Conservation (phyloP, 2,888 invertebrate genomes). For the Ichneumon xanthorius region DNA sequence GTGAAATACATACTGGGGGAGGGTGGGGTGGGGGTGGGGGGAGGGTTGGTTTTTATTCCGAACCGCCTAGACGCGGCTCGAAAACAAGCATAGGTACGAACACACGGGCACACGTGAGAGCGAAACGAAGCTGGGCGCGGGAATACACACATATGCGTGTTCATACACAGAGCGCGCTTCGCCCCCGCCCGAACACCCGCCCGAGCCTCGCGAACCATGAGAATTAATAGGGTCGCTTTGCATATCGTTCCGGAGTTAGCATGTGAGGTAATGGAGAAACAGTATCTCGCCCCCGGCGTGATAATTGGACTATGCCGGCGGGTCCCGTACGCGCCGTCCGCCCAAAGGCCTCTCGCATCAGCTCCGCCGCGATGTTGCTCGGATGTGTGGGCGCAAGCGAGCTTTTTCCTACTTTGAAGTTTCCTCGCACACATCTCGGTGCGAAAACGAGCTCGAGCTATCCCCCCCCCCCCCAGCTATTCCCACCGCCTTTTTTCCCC, state of each 20-base stretch:
- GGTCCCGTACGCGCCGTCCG: conserved; percentile 58
- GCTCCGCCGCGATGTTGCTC: conserved; percentile 8
- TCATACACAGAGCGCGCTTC: neutral
- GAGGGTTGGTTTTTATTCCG: conserved; percentile 9
- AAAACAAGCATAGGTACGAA: conserved; percentile 7
- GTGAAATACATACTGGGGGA: too few species aligned
- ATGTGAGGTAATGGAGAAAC: conserved; percentile 72
- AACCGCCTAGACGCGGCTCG: neutral
- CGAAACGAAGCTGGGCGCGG: conserved; percentile 3
- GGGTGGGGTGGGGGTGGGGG: neutral
- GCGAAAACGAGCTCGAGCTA: conserved; percentile 9
- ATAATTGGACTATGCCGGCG: conserved; percentile 76
- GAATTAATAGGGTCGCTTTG: conserved; percentile 77
- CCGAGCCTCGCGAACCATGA: conserved; percentile 59
- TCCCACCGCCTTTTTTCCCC: neutral
- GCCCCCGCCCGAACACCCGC: conserved; percentile 10
- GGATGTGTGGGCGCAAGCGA: conserved; percentile 35
- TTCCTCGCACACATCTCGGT: conserved; percentile 32
- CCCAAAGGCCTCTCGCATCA: conserved; percentile 48
- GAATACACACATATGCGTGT: neutral
- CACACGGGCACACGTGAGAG: neutral
- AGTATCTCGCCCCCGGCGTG: conserved; percentile 72
- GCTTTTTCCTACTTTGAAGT: conserved; percentile 74
- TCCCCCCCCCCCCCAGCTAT: neutral
- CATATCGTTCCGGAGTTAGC: conserved; percentile 74